Evolutionary conservation across 2,888 invertebrate species (phyloP), one percentile per base, ranked within the genome.

Genomic region (Aradus depressus): DNA sequence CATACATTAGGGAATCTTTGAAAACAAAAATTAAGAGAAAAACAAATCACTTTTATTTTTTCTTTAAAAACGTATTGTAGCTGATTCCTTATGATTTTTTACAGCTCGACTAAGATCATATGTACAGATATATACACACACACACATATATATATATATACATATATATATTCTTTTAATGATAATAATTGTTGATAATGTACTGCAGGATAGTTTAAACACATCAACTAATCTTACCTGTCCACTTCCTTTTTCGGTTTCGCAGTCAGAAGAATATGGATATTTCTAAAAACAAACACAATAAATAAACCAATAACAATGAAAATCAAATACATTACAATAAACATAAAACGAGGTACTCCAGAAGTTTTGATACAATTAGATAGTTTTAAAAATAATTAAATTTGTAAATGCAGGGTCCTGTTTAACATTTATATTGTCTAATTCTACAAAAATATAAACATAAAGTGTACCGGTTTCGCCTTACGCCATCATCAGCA

Each of bases 91-190:
- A n/a, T n/a, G n/a, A n/a, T 6, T 39, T 39, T 39, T 39, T 6
- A 16, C 12, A 16, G 37, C 14, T n/a, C 16, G 14, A 37, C 6
- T 14, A 16, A n/a, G 16, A 10, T 31, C 31, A 31, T 10, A 31
- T 10, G 37, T 37, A 6, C 8, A 37, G 16, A 37, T 37, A n/a
- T 16, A 39, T 64, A 62, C 75, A 70, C 61, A 72, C 71, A 25
- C 28, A 70, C 60, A 73, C 74, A 55, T 22, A 43, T 23, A 43
- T 43, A 25, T 18, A 43, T 41, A 28, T 31, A 31, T n/a, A 55
- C 54, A 51, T 59, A 71, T 70, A 67, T 39, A 1, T 5, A n/a
- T 18, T 28, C 6, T 28, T 28, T 6, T 10, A 28, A 28, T 28
- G 28, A 10, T 10, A 5, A 14, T 35, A 28, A 44, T 23, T 14